Base-by-base conservation (phyloP, 2,797 vertebrate species). In the Chloroceryle amazona region DNA sequence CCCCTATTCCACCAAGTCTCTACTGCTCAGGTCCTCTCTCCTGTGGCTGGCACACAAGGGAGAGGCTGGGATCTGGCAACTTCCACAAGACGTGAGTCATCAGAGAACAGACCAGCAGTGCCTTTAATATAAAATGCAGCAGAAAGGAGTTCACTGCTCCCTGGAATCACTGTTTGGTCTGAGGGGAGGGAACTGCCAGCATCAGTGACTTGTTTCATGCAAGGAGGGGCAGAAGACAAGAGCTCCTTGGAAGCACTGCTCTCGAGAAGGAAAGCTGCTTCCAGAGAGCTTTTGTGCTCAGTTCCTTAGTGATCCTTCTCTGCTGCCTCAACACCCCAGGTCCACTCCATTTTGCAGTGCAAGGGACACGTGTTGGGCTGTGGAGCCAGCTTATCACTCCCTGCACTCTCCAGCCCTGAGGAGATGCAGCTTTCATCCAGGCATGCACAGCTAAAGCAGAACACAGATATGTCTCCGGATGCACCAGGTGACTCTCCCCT, bases 281-380 rank as follows among this genome's bases (percentile, higher is more conserved):
- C 35, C 16, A 23, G 47, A 60, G 23, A 42, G 11, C 12, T n/a
- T 37, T 14, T 1, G 1, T 55, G 51, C 31, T 80, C 60, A 7
- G 41, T 14, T 41, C 20, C 10, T 78, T 65, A n/a, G 23, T 26
- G 51, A 55, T 42, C 10, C 23, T 35, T 4, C n/a, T 42, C 42
- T 55, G 35, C 25, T 73, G 44, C 31, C 65, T 31, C 46, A 62
- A 22, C 12, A 16, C 2, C 2, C n/a, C 51, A 3, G 1, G 10
- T 17, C 15, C 47, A 44, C 19, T 17, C 26, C 47, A 22, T 70
- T 76, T 35, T 19, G 39, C 37, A 68, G 39, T 39, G n/a, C 25
- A 21, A 55, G 52, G 81, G 42, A 51, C 51, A n/a, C 0, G 0
- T 1, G 22, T 11, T 4, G 4, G 62, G 25, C 63, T 76, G 31